These are phyloP conservation scores for Archips xylosteana DNA, from an alignment of 2,888 invertebrate genomes.

Conservation along the genomic window DNA sequence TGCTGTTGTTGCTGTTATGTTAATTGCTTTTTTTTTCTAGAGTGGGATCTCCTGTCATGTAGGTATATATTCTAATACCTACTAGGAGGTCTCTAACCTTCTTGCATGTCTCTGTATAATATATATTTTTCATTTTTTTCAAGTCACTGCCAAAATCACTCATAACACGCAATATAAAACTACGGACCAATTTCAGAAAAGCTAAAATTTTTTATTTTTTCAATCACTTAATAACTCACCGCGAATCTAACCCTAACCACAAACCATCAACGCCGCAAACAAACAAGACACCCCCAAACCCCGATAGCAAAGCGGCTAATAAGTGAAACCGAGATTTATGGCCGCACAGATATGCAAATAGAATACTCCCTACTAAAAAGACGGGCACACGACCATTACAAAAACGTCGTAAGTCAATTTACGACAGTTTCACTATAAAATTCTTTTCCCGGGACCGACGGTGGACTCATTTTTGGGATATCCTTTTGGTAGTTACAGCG, in stretches of 20 bases:
- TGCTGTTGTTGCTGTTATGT: too few relatives aligned
- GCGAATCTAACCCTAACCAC: conserved; percentile 49
- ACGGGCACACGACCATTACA: conserved; percentile 51
- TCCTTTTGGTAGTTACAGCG: background rate
- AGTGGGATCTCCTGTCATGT: too few relatives aligned
- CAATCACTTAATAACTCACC: background rate
- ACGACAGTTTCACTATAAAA: background rate
- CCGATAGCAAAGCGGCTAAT: conserved; percentile 72
- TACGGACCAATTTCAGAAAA: too few relatives aligned
- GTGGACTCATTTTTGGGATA: background rate
- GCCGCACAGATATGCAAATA: conserved; percentile 84
- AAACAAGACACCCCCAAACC: conserved; percentile 55
- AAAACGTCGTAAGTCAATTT: background rate
- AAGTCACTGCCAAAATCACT: too few relatives aligned
- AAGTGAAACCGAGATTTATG: conserved; percentile 85
- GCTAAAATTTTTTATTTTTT: background rate
- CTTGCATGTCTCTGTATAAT: too few relatives aligned
- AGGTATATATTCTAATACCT: too few relatives aligned
- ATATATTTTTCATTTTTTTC: too few relatives aligned
- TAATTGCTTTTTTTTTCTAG: too few relatives aligned
- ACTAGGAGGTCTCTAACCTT: too few relatives aligned
- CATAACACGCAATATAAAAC: too few relatives aligned
- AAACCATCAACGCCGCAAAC: conserved; percentile 33
- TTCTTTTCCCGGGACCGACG: background rate
- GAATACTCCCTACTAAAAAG: conserved; percentile 85